Evolutionary conservation across 2,888 invertebrate genomes (phyloP).

Genomic region (Cyaniris semiargus): DNA sequence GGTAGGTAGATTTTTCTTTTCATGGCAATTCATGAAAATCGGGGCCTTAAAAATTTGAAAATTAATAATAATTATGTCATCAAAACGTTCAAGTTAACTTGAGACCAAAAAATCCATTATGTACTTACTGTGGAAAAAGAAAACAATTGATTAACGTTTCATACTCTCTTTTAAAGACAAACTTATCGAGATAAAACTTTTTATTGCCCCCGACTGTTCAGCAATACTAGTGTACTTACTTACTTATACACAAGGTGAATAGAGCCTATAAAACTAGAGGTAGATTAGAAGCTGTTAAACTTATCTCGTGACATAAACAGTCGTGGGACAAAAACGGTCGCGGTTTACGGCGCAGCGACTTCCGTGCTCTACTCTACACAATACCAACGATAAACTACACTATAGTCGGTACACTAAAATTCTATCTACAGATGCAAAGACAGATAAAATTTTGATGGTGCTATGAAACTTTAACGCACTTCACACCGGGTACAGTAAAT

Average conservation of each 20-base stretch:
- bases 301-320: not conserved
- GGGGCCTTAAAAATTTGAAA: not conserved
- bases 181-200: not conserved
- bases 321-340: not conserved
- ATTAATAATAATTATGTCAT: not conserved
- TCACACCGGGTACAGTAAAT: not conserved
- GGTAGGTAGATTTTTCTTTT: not conserved
- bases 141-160: no score
- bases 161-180: not conserved
- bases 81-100: not conserved
- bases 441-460: slow-evolving; percentile 8
- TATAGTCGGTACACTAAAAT: not conserved
- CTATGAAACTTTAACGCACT: slow-evolving; percentile 10
- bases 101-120: not conserved
- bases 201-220: not conserved
- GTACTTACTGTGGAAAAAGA: no score
- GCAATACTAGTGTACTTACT: not conserved
- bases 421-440: slow-evolving; percentile 14
- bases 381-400: not conserved
- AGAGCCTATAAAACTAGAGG: not conserved
- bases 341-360: not conserved
- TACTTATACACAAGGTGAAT: not conserved
- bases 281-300: not conserved
- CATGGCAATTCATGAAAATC: not conserved
- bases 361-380: not conserved